Conservation (phyloP, 1,140 invertebrate genomes). For the Lucilia cuprina region DNA sequence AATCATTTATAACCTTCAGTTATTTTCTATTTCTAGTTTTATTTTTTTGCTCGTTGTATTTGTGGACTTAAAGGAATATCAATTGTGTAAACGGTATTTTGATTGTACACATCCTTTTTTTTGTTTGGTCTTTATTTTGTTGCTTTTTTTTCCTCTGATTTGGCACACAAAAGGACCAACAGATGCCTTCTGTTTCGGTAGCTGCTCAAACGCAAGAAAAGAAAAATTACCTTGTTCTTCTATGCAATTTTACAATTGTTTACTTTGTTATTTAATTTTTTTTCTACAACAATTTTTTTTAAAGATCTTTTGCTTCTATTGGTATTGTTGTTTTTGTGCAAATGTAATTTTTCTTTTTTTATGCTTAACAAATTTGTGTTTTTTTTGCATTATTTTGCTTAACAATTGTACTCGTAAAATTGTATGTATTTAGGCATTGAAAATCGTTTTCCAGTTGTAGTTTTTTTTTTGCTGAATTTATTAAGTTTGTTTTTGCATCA, state of each 20-base stretch:
- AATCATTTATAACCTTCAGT: not conserved
- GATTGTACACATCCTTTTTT: conserved; percentile 1
- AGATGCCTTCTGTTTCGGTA: conserved; percentile 20
- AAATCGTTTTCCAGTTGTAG: not conserved
- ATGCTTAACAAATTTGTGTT: not conserved
- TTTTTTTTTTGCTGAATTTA: not conserved
- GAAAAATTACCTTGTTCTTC: conserved; percentile 24
- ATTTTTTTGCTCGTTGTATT: not conserved
- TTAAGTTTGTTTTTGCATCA: not conserved
- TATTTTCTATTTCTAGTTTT: not conserved
- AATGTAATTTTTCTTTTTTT: conserved; percentile 18
- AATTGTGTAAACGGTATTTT: conserved; percentile 11
- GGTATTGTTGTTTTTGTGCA: not conserved
- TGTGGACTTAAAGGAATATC: not conserved
- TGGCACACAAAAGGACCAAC: conserved; percentile 17
- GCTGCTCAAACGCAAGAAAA: conserved; percentile 1
- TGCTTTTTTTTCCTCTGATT: not conserved
- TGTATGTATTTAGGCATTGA: conserved; percentile 20
- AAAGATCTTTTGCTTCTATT: conserved; percentile 8
- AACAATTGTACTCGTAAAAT: not conserved
- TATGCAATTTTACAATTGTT: conserved; percentile 18
- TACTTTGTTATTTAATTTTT: conserved; percentile 1
- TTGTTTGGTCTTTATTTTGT: not conserved
- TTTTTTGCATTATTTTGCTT: not conserved
- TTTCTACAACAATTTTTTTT: conserved; percentile 15